These are phyloP conservation scores for Microdon myrmicae DNA, from an alignment of 2,888 invertebrate species.

Conservation along the genomic window DNA sequence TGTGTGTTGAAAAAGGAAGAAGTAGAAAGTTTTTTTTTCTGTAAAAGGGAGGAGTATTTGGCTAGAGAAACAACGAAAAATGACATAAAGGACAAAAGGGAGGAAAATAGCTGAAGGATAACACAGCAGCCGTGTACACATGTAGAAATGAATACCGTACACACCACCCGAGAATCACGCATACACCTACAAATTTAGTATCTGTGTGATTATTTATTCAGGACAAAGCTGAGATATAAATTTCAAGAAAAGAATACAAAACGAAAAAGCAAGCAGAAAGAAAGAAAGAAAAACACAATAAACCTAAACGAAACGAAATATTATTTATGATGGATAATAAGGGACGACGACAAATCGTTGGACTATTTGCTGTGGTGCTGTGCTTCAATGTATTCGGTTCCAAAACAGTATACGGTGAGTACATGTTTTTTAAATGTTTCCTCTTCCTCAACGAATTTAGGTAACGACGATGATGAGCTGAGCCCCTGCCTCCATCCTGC, in stretches of 20 bases:
- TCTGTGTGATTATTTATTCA: conserved; percentile 45
- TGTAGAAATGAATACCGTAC: conserved; percentile 10
- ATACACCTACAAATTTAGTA: conserved; percentile 9
- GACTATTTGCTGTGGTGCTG: conserved; percentile 46
- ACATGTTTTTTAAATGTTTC: too few species aligned
- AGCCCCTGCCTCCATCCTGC: too few species aligned
- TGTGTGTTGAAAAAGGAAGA: conserved; percentile 20
- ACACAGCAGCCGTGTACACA: conserved; percentile 34
- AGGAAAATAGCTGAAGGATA: conserved; percentile 41
- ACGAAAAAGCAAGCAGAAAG: conserved; percentile 18
- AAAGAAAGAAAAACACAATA: neutral
- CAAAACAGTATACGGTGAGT: conserved; percentile 41
- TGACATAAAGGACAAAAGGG: conserved; percentile 50
- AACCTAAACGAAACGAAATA: conserved; percentile 25
- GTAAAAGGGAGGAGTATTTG: conserved; percentile 48
- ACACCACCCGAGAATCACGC: conserved; percentile 12
- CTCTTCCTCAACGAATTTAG: too few species aligned
- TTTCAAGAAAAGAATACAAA: conserved; percentile 20
- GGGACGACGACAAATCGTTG: conserved; percentile 43
- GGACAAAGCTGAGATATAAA: conserved; percentile 40
- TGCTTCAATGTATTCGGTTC: conserved; percentile 47
- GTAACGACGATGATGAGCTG: too few species aligned
- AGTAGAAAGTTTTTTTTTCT: conserved; percentile 4
- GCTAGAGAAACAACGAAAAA: conserved; percentile 33
- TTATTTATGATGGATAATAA: conserved; percentile 39